Evolutionary conservation across 1,140 invertebrate genomes (phyloP).

Genomic region (Brachionus rotundiformis): DNA sequence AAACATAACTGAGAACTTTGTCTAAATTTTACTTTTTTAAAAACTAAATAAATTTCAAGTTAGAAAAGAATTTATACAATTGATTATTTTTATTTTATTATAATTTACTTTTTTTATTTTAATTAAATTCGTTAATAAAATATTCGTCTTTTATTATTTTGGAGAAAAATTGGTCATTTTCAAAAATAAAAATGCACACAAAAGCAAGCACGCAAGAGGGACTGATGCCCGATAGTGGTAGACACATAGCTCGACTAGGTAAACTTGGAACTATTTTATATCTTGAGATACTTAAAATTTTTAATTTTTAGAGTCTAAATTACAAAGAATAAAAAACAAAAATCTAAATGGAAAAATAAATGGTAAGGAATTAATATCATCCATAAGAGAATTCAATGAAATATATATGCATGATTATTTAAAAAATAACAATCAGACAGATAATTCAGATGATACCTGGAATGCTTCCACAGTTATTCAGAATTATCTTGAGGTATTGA

Average conservation of each 20-base stretch:
- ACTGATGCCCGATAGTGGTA: conserved; percentile 14
- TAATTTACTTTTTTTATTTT: background rate
- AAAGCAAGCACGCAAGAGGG: background rate
- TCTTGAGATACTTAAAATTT: background rate
- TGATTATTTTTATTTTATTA: no score
- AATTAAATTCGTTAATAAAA: background rate
- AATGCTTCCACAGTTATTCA: background rate
- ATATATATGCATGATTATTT: conserved; percentile 42
- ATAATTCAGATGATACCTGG: background rate
- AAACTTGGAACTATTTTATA: background rate
- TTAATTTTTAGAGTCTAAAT: background rate
- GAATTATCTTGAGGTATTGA: conserved; percentile 1
- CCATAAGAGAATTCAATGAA: conserved; percentile 30
- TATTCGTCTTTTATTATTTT: background rate
- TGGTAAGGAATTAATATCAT: background rate
- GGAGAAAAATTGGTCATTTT: background rate
- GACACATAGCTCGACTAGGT: background rate
- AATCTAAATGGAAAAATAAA: conserved; percentile 3
- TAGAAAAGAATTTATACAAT: no score
- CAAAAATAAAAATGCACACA: conserved; percentile 5
- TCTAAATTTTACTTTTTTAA: no score
- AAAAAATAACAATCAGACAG: background rate
- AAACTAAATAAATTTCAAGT: no score
- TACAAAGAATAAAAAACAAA: conserved; percentile 4
- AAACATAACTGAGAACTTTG: no score